Base-by-base conservation (phyloP, 2,888 invertebrate genomes). In the Agrochola lota region DNA sequence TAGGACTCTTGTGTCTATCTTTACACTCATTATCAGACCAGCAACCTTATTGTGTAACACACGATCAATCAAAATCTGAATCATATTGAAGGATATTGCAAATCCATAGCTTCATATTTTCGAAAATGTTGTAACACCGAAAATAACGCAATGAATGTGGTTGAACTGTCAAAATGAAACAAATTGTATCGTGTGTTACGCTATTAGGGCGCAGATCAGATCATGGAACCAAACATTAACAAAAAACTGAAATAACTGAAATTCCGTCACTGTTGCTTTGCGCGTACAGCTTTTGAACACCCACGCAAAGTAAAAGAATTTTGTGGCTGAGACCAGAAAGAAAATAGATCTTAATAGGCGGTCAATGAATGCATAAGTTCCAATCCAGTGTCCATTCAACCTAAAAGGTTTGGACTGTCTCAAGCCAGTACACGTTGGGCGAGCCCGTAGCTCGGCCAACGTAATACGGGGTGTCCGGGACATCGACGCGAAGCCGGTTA, bases 341-440 rank as follows among this genome's bases (percentile, higher is more conserved):
- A 69, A 71, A 63, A 68, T 35, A 40, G 17, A 2, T 40, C 52
- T 26, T 15, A 60, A 23, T 59, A 15, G 35, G 35, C 12, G 46
- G 20, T 57, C 55, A 83, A 74, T 74, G 57, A 59, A 63, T 64
- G 40, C 46, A 67, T 40, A 26, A 66, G 20, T 64, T 66, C 35
- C n/a, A 67, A 74, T 43, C 2, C 52, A 71, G 57, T 57, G 62
- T 63, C 43, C 7, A 60, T 73, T n/a, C n/a, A 71, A 81, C 76
- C 63, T 73, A 63, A 59, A 69, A 59, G 57, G 55, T 73, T 76
- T 30, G n/a, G 12, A 55, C 35, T 62, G 81, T 81, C 71, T 26
- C 30, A 30, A n/a, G 30, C 30, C 30, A 30, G 30, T 30, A 30
- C 30, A 30, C 30, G 30, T 30, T 30, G 30, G 30, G 30, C 30